Evolutionary conservation across 2,797 vertebrate species (phyloP), one percentile per base, ranked within the genome.

Genomic region (Leptodactylus fallax): DNA sequence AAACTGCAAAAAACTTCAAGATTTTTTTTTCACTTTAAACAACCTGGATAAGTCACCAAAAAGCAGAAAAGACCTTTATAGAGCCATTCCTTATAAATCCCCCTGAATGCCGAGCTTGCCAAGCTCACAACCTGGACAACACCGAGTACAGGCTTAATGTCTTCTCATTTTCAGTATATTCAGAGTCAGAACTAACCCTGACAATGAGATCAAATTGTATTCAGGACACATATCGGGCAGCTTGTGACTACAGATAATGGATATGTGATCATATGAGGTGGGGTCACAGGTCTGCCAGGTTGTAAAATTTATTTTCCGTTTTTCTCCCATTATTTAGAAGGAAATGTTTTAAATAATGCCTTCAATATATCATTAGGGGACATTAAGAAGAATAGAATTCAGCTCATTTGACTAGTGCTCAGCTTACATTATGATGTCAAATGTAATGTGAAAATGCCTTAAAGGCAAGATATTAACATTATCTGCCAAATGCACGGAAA

Each of bases 381-480:
- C 72, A 87, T 79, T 81, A 81, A 72, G 27, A 71, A 69, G 25
- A 77, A 55, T n/a, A 76, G 14, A 19, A n/a, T 77, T 76, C 45
- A 16, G 14, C 58, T 56, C 60, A 58, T 83, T 69, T 83, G 45
- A 60, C 55, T 45, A 83, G 21, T 7, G 51, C 17, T 83, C 55
- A 49, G 81, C 87, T 83, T 51, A 56, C 72, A 67, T 87, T 83
- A 71, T 83, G 56, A 83, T 83, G 71, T 83, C 81, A 87, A 45
- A 27, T 51, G 51, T 71, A 79, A 83, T 65, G 72, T 83, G 53
- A 56, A 69, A 55, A 55, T 49, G 81, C 87, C 87, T 87, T 65
- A 19, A 56, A 87, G 86, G 87, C 87, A 83, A 83, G 53, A 78
- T 65, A 83, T 71, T 69, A 83, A 79, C 74, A 79, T 83, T 67